A percentile compares a stretch with the other conserved stretches of the same genome.
Conservation (phyloP, 2,888 invertebrate species). For the Eledone cirrhosa region DNA sequence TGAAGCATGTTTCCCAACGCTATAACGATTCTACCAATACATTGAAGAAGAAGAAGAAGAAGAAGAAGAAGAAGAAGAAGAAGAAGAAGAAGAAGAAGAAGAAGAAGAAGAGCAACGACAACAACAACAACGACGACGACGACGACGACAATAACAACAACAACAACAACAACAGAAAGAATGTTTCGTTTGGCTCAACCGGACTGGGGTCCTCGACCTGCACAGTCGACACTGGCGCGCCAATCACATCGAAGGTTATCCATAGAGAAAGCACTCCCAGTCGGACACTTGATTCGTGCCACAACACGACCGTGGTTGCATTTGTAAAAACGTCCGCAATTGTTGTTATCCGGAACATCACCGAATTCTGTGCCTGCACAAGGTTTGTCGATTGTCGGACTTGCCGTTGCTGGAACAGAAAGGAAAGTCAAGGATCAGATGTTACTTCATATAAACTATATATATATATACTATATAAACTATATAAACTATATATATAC, state of each 20-base stretch:
- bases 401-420: conserved; percentile 39
- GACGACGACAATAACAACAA: too few relatives aligned
- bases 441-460: too few relatives aligned
- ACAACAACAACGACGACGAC: too few relatives aligned
- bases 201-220: neutral
- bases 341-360: conserved; percentile 41
- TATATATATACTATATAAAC: too few relatives aligned
- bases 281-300: conserved; percentile 44
- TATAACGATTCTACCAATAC: neutral
- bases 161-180: too few relatives aligned
- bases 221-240: conserved; percentile 41
- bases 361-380: conserved; percentile 43
- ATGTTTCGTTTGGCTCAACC: too few relatives aligned
- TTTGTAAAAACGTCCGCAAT: conserved; percentile 47
- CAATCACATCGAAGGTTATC: conserved; percentile 44
- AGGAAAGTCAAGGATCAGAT: neutral
- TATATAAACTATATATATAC: too few relatives aligned
- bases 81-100: conserved; percentile 24
- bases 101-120: neutral
- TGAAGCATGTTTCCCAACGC: too few relatives aligned
- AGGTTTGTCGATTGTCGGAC: conserved; percentile 45
- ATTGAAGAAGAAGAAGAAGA: conserved; percentile 25
- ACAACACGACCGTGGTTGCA: conserved; percentile 48
- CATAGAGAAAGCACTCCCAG: conserved; percentile 41
- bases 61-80: conserved; percentile 33